Percentiles rank a stretch among this genome's conserved stretches.
Conservation (phyloP, 2,797 vertebrate genomes). For the Melanogrammus aeglefinus region DNA sequence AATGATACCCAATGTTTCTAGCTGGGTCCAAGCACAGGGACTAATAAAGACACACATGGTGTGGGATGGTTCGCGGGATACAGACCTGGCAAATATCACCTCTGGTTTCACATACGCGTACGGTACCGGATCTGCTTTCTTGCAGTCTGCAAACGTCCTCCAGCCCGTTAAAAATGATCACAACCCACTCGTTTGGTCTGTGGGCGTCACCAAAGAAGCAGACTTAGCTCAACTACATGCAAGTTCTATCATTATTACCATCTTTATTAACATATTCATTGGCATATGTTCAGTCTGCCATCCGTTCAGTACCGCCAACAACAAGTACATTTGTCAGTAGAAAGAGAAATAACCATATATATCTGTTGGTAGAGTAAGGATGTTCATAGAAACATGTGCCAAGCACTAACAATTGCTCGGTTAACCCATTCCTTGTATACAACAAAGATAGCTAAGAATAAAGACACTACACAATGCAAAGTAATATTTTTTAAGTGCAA, state of each 20-base stretch:
- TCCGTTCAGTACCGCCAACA: neutral
- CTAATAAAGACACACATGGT: neutral
- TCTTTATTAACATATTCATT: neutral
- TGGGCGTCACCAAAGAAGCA: constrained; percentile 9
- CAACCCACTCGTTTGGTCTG: constrained; percentile 74
- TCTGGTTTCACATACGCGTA: constrained; percentile 74
- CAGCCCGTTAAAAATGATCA: constrained; percentile 59
- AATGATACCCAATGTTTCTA: neutral
- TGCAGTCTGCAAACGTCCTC: constrained; percentile 53
- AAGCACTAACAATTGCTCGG: too few species aligned
- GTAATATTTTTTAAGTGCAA: too few species aligned
- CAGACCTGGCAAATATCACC: constrained; percentile 79
- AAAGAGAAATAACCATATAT: too few species aligned
- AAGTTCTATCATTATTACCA: neutral
- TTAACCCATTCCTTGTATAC: too few species aligned
- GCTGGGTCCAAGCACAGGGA: neutral
- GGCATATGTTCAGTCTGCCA: neutral
- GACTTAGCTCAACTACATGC: neutral
- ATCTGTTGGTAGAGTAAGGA: too few species aligned
- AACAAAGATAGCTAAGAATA: too few species aligned
- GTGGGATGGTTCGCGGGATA: neutral
- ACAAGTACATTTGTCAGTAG: too few species aligned
- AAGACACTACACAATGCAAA: too few species aligned
- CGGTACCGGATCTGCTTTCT: constrained; percentile 58
- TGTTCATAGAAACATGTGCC: too few species aligned